Conservation (phyloP, 2,888 invertebrate species). For the Morpho helenor region DNA sequence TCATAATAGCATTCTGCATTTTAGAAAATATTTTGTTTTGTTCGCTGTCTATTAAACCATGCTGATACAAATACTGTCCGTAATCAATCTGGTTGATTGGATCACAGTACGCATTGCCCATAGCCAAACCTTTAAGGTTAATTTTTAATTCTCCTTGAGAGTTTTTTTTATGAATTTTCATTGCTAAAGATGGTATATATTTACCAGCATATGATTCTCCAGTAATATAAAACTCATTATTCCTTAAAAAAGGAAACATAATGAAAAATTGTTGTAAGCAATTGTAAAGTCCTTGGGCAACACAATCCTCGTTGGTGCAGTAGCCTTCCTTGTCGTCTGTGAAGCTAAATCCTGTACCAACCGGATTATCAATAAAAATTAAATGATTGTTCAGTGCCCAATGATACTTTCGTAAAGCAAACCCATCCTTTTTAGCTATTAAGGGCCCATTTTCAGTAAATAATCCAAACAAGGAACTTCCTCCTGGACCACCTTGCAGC, state of each 20-base stretch:
- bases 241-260: slow-evolving; percentile 74
- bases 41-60: slow-evolving; percentile 76
- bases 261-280: slow-evolving; percentile 78
- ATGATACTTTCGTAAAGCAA: slow-evolving; percentile 62
- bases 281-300: slow-evolving; percentile 75
- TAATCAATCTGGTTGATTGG: slow-evolving; percentile 72
- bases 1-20: slow-evolving; percentile 75
- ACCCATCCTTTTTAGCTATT: slow-evolving; percentile 54
- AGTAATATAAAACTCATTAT: slow-evolving; percentile 78
- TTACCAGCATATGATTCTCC: slow-evolving; percentile 83
- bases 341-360: slow-evolving; percentile 82
- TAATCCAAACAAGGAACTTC: slow-evolving; percentile 73
- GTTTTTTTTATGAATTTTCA: slow-evolving; percentile 74
- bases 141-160: slow-evolving; percentile 43
- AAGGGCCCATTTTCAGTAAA: slow-evolving; percentile 82
- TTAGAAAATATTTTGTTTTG: slow-evolving; percentile 76
- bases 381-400: slow-evolving; percentile 80
- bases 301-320: slow-evolving; percentile 73
- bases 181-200: slow-evolving; percentile 69
- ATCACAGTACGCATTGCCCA: slow-evolving; percentile 75
- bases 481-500: slow-evolving; percentile 81
- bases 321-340: slow-evolving; percentile 75
- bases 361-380: slow-evolving; percentile 83
- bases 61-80: slow-evolving; percentile 70
- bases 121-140: slow-evolving; percentile 74